Evolutionary conservation across 2,797 vertebrate species (phyloP).

Genomic region (Brachyrhaphis roseni): DNA sequence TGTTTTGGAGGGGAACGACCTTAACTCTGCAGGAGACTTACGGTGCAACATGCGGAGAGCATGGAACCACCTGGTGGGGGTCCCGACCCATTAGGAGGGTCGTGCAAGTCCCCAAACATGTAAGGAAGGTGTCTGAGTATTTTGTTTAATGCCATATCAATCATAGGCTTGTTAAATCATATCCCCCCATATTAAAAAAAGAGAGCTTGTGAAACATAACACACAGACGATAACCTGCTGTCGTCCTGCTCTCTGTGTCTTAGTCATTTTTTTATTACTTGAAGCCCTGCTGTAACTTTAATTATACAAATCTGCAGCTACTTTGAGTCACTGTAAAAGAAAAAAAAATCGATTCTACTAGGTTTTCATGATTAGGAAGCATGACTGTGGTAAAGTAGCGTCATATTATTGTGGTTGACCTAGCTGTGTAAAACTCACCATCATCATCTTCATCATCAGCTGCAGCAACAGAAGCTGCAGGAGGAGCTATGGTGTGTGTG

Average conservation of each 20-base stretch:
- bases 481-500: conserved; percentile 37
- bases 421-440: conserved; percentile 52
- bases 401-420: conserved; percentile 34
- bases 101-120: background rate
- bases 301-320: conserved; percentile 15
- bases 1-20: conserved; percentile 29
- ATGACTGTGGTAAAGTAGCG: background rate
- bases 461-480: conserved; percentile 25
- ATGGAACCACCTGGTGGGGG: conserved; percentile 22
- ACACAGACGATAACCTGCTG: background rate
- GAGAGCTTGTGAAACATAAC: background rate
- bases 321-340: conserved; percentile 26
- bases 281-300: background rate
- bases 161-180: background rate
- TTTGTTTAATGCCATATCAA: background rate
- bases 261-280: background rate
- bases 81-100: background rate
- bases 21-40: conserved; percentile 12
- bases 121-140: background rate
- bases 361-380: conserved; percentile 31
- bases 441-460: conserved; percentile 23
- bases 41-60: conserved; percentile 24
- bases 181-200: background rate
- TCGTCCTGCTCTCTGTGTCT: background rate
- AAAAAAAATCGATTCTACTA: conserved; percentile 17